A percentile compares a stretch with the other conserved stretches of the same genome.
phyloP scores from a whole-genome alignment of 1,140 invertebrate species.

The Rhyzopertha dominica region DNA sequence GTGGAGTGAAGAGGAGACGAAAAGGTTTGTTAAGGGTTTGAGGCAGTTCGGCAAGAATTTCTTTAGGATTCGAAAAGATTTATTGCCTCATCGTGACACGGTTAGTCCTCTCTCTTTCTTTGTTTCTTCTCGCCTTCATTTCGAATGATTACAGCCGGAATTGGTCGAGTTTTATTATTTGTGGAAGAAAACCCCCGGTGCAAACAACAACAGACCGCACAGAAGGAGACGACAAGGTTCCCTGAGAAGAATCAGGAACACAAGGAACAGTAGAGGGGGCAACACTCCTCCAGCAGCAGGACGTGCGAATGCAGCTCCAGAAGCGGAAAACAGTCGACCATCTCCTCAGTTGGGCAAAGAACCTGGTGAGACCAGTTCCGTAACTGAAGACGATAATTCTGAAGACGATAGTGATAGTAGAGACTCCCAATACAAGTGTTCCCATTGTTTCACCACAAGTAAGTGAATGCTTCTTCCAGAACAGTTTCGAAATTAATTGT shows the following conservation, averaged over 20 bases:
- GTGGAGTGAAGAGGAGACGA: conserved; percentile 96
- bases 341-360: conserved; percentile 56
- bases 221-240: conserved; percentile 82
- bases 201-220: conserved; percentile 89
- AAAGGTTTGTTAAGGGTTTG: conserved; percentile 96
- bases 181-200: conserved; percentile 99
- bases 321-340: conserved; percentile 53
- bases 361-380: conserved; percentile 76
- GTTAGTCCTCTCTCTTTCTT: conserved; percentile 49
- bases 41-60: conserved; percentile 99
- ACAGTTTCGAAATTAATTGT: not conserved
- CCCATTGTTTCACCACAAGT: conserved; percentile 62
- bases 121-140: conserved; percentile 1
- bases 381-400: conserved; percentile 86
- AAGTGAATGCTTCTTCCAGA: conserved; percentile 31
- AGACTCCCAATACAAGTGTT: conserved; percentile 52
- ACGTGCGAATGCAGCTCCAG: conserved; percentile 35
- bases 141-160: conserved; percentile 83
- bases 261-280: conserved; percentile 58
- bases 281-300: conserved; percentile 46
- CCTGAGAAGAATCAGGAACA: conserved; percentile 81
- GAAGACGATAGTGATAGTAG: conserved; percentile 90
- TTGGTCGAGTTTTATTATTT: conserved; percentile 98
- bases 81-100: conserved; percentile 94
- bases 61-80: conserved; percentile 93